Evolutionary conservation across 2,888 invertebrate species (phyloP), one percentile per base, ranked within the genome.

Genomic region (Melanostoma scalare): DNA sequence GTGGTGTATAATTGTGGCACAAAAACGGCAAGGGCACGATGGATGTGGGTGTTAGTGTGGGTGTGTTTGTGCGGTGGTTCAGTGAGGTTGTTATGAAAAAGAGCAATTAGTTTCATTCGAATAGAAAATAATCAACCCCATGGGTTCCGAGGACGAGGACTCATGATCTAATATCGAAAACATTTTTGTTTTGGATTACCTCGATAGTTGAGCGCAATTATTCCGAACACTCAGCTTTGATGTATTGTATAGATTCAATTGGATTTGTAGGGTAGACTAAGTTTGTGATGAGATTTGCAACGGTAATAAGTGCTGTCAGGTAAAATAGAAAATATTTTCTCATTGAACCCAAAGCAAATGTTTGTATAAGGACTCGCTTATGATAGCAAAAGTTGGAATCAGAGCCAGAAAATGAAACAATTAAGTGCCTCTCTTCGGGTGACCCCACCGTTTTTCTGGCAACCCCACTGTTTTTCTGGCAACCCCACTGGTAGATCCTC

Each of bases 21-120:
- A 20, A 20, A 20, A 20, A 20, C 20, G 20, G 20, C 20, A 20
- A 20, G 20, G 20, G 20, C 20, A 20, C 20, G 20, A 20, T 20
- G 20, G 20, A 20, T 20, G 20, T 20, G 20, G 20, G 20, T 20
- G 20, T 20, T 60, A 30, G 61, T 42, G 48, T 35, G 42, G 40
- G n/a, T 20, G 30, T 38, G 40, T 38, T 33, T 58, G 42, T 40
- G 42, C 9, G 9, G 33, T 20, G 20, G 9, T 2, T 8, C 42
- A 3, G 42, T 42, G 3, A 50, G 50, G n/a, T 10, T 68, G 53
- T 44, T 46, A 38, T 58, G 35, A 48, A 79, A 84, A 75, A 74
- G 79, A 84, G 84, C 84, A 84, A 84, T 84, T 84, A 84, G 84
- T 84, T 79, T 79, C 74, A 84, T 79, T 74, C 79, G 74, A 74